Evolutionary conservation across 2,113 vertebrate genomes (phyloP), one percentile per base, ranked within the genome.

Genomic region (Ifrita kowaldi): DNA sequence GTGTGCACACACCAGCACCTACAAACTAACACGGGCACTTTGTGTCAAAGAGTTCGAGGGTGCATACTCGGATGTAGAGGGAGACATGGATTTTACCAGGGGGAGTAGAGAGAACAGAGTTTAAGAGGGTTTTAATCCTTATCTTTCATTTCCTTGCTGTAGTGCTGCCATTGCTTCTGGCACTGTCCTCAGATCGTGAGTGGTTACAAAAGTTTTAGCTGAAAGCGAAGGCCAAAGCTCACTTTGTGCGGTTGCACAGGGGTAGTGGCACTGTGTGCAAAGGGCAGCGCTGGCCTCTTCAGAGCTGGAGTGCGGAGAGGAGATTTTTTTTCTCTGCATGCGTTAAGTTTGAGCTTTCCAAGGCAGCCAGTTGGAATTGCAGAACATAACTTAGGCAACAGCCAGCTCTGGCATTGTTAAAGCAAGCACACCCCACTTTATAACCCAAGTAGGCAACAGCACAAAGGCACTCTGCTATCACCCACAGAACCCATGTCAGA

Each of bases 51-150:
- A 1, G 0, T 62, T 73, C 0, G 2, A 70, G 64, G 50, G 46
- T 7, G 21, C 11, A 8, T 14, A 27, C 52, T 75, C 21, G 7
- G 42, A 13, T n/a, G 12, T 24, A 7, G 5, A 63, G 83, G 9
- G 32, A 59, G 55, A 21, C 68, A 33, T 19, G 35, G 56, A 47
- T 78, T 94, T 84, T 80, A 81, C 73, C 52, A 30, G 33, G 21
- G 46, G 44, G 30, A 90, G 57, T 1, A 55, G 81, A 50, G 16
- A 64, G 42, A 87, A 22, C 27, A 39, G 63, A 76, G 56, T 60
- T 81, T 15, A 68, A 89, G 64, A 63, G 35, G 77, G 49, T 75
- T 91, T 91, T 84, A 94, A 89, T 93, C 84, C 69, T 91, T 84
- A 55, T 71, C 74, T 84, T 82, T 84, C 30, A 55, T 70, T 93